A percentile compares a stretch with the other conserved stretches of the same genome.
Evolutionary conservation across 2,113 vertebrate genomes (phyloP).

Genomic region (Todiramphus chloris): DNA sequence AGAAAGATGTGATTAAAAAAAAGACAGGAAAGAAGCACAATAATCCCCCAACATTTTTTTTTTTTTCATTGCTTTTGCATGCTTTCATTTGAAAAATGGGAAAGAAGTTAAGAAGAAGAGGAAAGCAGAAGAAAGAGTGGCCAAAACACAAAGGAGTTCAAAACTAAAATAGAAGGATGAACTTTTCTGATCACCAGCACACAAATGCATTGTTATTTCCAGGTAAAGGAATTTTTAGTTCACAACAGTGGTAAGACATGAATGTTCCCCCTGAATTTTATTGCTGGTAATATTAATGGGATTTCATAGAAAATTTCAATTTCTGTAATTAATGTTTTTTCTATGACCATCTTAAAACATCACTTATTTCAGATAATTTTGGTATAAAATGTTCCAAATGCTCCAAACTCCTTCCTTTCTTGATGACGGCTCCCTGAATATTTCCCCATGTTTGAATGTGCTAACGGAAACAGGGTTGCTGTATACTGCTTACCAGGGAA

Average conservation of each 20-base stretch:
- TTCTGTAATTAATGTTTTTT: neutral
- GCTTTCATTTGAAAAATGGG: neutral
- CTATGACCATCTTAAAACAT: neutral
- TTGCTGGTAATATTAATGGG: neutral
- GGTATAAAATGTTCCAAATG: neutral
- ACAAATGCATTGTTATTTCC: neutral
- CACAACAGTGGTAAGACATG: neutral
- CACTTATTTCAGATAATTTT: neutral
- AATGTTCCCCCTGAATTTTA: neutral
- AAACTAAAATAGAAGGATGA: neutral
- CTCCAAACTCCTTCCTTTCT: neutral
- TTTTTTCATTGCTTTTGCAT: neutral
- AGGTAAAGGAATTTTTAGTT: neutral
- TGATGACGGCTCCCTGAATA: neutral
- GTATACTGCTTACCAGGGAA: neutral
- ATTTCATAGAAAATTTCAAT: neutral
- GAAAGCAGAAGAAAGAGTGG: neutral
- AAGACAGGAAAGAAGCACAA: neutral
- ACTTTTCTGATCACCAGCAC: neutral
- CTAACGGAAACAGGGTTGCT: neutral
- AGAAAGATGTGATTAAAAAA: neutral
- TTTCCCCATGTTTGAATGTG: neutral
- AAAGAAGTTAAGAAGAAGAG: neutral
- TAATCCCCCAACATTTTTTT: neutral
- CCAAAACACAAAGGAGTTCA: neutral